Conservation (phyloP, 1,140 invertebrate genomes). For the Brachionus manjavacas region DNA sequence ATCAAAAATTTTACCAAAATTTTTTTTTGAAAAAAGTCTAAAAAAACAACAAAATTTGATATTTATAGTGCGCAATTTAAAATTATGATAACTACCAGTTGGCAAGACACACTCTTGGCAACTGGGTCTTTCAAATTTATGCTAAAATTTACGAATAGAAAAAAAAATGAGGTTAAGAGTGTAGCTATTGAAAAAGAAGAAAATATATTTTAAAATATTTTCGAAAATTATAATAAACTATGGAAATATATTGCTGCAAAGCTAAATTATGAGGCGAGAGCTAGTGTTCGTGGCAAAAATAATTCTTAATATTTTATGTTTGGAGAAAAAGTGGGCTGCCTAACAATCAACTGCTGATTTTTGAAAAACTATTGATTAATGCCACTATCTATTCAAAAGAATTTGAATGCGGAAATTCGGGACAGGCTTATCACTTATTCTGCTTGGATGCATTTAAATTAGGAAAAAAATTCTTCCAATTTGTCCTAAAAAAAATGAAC, state of each 20-base stretch:
- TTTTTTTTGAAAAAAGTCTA: not conserved
- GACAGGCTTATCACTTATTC: no score
- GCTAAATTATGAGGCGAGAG: not conserved
- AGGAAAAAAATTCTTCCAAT: no score
- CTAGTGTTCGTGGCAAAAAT: not conserved
- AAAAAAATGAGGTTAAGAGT: slow-evolving; percentile 29
- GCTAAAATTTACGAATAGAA: not conserved
- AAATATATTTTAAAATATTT: not conserved
- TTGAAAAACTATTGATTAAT: not conserved
- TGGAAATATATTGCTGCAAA: not conserved
- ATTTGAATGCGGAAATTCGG: no score
- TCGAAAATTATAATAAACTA: slow-evolving; percentile 12
- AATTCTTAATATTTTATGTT: not conserved
- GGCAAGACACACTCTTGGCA: not conserved
- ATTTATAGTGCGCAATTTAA: not conserved
- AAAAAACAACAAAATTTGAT: not conserved
- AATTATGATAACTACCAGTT: not conserved
- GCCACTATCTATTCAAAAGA: not conserved
- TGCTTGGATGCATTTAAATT: no score
- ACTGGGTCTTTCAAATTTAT: not conserved
- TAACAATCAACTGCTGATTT: not conserved
- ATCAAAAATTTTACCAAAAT: not conserved
- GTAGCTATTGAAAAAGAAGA: not conserved
- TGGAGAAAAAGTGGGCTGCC: not conserved
- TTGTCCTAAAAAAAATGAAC: no score